phyloP scores from a whole-genome alignment of 2,888 invertebrate species.

The Chloroclystis v-ata region DNA sequence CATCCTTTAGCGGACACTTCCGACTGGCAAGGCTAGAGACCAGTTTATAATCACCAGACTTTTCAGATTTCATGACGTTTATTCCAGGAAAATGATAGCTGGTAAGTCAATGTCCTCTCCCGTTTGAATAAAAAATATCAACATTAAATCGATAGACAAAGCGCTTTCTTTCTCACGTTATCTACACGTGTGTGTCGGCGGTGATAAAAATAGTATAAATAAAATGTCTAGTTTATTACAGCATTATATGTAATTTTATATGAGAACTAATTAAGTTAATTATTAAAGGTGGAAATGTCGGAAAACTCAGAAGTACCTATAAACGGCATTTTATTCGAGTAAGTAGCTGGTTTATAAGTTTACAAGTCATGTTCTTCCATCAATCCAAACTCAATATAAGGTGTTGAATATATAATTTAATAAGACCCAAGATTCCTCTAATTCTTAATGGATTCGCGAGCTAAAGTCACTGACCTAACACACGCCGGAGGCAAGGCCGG shows the following conservation, averaged over 20 bases:
- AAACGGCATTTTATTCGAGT: no score
- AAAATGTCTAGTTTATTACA: no score
- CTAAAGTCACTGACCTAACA: constrained; percentile 40
- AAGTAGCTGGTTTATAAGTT: no score
- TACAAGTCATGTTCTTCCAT: no score
- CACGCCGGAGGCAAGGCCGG: constrained; percentile 62
- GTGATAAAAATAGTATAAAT: no score
- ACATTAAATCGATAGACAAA: constrained; percentile 17
- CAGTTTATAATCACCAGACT: constrained; percentile 31
- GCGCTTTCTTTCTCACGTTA: constrained; percentile 22
- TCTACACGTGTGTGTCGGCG: constrained; percentile 1
- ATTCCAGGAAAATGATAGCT: constrained; percentile 22
- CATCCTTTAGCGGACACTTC: constrained; percentile 52
- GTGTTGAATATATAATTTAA: no score
- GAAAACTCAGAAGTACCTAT: no score
- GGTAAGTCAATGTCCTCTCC: constrained; percentile 25
- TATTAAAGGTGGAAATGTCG: no score
- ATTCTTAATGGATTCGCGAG: constrained; percentile 13
- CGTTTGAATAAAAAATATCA: constrained; percentile 20
- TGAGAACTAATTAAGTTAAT: no score
- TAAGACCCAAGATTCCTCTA: neutral
- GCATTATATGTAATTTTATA: no score
- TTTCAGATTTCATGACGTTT: constrained; percentile 30
- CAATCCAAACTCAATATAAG: no score
- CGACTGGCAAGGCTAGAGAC: constrained; percentile 38